A percentile compares a stretch with the other conserved stretches of the same genome.
These are phyloP conservation scores for Caenorhabditis auriculariae DNA, from an alignment of 2,888 invertebrate genomes.

Conservation along the genomic window DNA sequence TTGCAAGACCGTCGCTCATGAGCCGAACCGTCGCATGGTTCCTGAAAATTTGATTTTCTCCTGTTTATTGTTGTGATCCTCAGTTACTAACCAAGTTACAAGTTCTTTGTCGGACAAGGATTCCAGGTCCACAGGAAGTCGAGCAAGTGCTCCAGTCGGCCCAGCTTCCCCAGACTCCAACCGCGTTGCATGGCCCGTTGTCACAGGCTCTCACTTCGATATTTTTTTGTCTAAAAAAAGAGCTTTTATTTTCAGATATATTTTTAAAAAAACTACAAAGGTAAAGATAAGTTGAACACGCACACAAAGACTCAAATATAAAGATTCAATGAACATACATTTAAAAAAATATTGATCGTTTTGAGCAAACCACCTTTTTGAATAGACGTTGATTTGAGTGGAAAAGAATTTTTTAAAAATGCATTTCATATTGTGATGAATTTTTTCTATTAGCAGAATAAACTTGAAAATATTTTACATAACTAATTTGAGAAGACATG, in stretches of 20 bases:
- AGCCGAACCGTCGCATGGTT: constrained; percentile 61
- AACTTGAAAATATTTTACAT: too few relatives aligned
- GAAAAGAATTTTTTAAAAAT: too few relatives aligned
- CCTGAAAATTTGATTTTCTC: constrained; percentile 21
- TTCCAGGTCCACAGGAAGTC: constrained; percentile 59
- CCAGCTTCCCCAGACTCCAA: constrained; percentile 58
- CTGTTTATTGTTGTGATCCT: background rate
- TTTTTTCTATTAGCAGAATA: too few relatives aligned
- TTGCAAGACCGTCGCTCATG: constrained; percentile 60
- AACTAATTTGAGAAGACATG: too few relatives aligned
- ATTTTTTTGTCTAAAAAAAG: constrained; percentile 49
- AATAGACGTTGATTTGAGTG: too few relatives aligned
- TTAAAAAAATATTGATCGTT: too few relatives aligned
- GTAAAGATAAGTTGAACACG: background rate
- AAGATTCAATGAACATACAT: too few relatives aligned
- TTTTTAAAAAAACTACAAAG: background rate
- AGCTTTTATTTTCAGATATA: background rate
- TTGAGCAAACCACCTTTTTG: too few relatives aligned
- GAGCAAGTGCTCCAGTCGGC: constrained; percentile 54
- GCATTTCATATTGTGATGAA: too few relatives aligned
- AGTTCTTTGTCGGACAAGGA: constrained; percentile 48
- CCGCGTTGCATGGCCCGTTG: constrained; percentile 50
- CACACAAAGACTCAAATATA: too few relatives aligned
- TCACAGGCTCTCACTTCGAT: constrained; percentile 61
- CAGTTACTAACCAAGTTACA: constrained; percentile 46